phyloP scores from a whole-genome alignment of 1,140 invertebrate species.

The Matsumurasca onukii region DNA sequence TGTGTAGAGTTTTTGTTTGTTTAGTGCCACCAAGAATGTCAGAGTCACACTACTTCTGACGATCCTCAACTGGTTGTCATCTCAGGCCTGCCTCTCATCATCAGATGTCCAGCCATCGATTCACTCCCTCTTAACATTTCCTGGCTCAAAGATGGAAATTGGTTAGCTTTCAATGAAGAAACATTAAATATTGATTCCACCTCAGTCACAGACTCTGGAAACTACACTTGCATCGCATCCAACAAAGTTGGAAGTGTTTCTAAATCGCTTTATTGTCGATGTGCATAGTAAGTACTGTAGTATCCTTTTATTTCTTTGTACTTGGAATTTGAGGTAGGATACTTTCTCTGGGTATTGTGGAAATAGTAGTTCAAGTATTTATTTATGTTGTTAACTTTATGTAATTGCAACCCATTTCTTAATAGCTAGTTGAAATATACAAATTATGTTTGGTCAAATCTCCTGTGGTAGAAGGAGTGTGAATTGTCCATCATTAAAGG shows the following conservation, averaged over 20 bases:
- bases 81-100: slow-evolving; percentile 35
- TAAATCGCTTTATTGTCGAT: slow-evolving; percentile 29
- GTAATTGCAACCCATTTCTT: no score
- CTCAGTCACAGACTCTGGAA: slow-evolving; percentile 32
- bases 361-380: no score
- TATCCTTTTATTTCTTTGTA: no score
- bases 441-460: no score
- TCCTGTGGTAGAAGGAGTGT: no score
- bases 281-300: slow-evolving; percentile 21
- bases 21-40: slow-evolving; percentile 36
- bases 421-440: no score
- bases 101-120: slow-evolving; percentile 37
- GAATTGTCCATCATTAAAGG: no score
- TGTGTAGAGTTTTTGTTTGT: slow-evolving; percentile 27
- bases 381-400: no score
- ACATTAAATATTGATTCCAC: not conserved
- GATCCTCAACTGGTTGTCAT: slow-evolving; percentile 21
- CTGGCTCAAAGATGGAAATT: slow-evolving; percentile 37
- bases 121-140: slow-evolving; percentile 31
- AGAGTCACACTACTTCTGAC: not conserved
- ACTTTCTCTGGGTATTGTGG: no score
- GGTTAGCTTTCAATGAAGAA: not conserved
- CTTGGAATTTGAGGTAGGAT: no score
- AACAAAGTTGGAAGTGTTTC: slow-evolving; percentile 35
- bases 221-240: slow-evolving; percentile 38